Percentiles rank a stretch among this genome's conserved stretches.
Evolutionary conservation across 1,140 invertebrate genomes (phyloP).

Genomic region (Drosophila trapezifrons): DNA sequence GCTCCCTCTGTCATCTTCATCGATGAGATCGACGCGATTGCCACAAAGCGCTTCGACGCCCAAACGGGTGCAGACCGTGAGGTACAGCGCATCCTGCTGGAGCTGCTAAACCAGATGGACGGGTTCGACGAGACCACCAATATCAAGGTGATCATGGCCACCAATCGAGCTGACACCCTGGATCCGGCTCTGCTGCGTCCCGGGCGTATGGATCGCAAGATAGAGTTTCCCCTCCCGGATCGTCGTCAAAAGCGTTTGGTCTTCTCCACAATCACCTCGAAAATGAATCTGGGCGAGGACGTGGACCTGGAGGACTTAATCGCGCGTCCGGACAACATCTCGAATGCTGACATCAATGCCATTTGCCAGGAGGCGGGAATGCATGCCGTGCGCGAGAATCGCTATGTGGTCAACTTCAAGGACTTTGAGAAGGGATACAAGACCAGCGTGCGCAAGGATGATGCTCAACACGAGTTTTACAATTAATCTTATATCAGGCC

Average conservation of each 20-base stretch:
- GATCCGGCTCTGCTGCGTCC: conserved; percentile 98
- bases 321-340: conserved; percentile 98
- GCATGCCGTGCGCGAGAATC: conserved; percentile 99
- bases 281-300: conserved; percentile 99
- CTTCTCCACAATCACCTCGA: conserved; percentile 98
- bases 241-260: conserved; percentile 98
- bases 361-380: conserved; percentile 99
- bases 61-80: conserved; percentile 99
- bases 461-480: conserved; percentile 99
- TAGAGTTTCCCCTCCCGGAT: conserved; percentile 99
- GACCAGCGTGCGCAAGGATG: conserved; percentile 99
- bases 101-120: conserved; percentile 99
- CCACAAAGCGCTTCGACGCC: conserved; percentile 99
- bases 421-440: conserved; percentile 99
- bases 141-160: conserved; percentile 99
- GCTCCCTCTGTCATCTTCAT: conserved; percentile 99
- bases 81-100: conserved; percentile 98
- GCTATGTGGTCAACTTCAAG: conserved; percentile 96
- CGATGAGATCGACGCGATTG: conserved; percentile 99
- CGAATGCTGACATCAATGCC: conserved; percentile 99
- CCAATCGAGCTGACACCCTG: conserved; percentile 97
- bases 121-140: conserved; percentile 99
- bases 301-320: conserved; percentile 99
- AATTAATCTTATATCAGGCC: conserved; percentile 89
- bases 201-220: conserved; percentile 98